These are phyloP conservation scores for Onthophagus taurus DNA, from an alignment of 1,140 invertebrate species.

Conservation along the genomic window DNA sequence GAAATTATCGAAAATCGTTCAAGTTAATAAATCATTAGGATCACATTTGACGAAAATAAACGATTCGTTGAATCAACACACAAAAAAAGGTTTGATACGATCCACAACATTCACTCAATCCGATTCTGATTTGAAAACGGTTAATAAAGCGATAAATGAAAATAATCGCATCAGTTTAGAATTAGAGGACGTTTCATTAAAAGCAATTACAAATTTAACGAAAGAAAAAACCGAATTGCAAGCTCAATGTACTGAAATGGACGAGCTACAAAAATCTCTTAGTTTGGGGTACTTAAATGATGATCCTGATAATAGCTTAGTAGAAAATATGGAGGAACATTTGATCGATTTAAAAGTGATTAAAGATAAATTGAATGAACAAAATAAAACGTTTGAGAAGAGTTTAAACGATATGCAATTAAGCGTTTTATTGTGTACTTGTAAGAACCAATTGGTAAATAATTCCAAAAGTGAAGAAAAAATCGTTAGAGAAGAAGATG, in stretches of 20 bases:
- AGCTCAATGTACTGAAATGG: conserved; percentile 54
- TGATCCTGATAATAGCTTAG: conserved; percentile 42
- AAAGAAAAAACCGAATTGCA: conserved; percentile 57
- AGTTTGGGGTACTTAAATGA: conserved; percentile 59
- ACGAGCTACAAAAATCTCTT: conserved; percentile 51
- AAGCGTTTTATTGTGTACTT: background rate
- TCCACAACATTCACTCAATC: conserved; percentile 55
- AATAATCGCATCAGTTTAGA: conserved; percentile 47
- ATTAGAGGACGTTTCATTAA: conserved; percentile 67
- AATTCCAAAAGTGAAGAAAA: conserved; percentile 28
- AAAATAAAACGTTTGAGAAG: conserved; percentile 53
- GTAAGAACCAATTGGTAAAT: background rate
- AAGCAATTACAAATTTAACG: conserved; percentile 56
- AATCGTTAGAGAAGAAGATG: background rate
- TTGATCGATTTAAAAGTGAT: conserved; percentile 52
- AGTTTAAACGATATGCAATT: conserved; percentile 33
- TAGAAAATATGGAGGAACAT: conserved; percentile 54
- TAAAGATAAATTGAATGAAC: conserved; percentile 50
- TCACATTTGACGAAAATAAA: conserved; percentile 43
- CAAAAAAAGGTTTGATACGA: conserved; percentile 36
- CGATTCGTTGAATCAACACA: conserved; percentile 41
- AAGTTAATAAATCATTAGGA: conserved; percentile 43
- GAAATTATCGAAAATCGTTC: conserved; percentile 53
- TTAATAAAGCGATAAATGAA: conserved; percentile 39
- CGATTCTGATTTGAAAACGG: conserved; percentile 43